A percentile compares a stretch with the other conserved stretches of the same genome.
phyloP scores from a whole-genome alignment of 53 echinoderm and acorn worm species.

The Echinarachnius parma region DNA sequence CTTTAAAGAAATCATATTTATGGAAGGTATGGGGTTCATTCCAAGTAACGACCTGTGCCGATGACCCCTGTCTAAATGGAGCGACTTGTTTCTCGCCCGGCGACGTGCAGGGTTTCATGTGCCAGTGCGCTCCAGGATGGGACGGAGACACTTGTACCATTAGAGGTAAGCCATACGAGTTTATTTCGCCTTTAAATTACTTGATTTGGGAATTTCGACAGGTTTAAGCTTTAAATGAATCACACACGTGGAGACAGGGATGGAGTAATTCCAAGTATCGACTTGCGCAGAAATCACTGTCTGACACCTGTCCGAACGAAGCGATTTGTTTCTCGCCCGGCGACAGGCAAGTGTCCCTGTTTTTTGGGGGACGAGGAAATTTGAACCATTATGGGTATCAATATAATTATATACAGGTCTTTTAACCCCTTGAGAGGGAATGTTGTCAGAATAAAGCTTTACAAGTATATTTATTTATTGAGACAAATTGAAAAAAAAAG shows the following conservation, averaged over 20 bases:
- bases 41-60: conserved; percentile 24
- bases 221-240: too few relatives aligned
- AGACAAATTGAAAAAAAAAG: too few relatives aligned
- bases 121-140: conserved; percentile 21
- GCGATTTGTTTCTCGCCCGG: neutral
- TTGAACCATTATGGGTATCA: conserved; percentile 7
- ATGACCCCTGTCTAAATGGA: conserved; percentile 17
- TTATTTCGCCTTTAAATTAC: too few relatives aligned
- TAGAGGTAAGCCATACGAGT: conserved; percentile 27
- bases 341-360: conserved; percentile 4
- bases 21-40: too few relatives aligned
- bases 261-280: neutral
- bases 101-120: conserved; percentile 6
- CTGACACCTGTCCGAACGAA: conserved; percentile 10
- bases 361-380: neutral
- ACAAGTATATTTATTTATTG: too few relatives aligned
- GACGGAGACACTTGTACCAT: neutral
- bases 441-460: too few relatives aligned
- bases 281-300: conserved; percentile 37
- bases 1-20: too few relatives aligned
- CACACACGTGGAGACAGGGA: too few relatives aligned
- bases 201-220: too few relatives aligned
- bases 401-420: too few relatives aligned
- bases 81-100: neutral
- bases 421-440: too few relatives aligned